Base-by-base conservation (phyloP, 2,113 vertebrate species). In the Pungitius pungitius region DNA sequence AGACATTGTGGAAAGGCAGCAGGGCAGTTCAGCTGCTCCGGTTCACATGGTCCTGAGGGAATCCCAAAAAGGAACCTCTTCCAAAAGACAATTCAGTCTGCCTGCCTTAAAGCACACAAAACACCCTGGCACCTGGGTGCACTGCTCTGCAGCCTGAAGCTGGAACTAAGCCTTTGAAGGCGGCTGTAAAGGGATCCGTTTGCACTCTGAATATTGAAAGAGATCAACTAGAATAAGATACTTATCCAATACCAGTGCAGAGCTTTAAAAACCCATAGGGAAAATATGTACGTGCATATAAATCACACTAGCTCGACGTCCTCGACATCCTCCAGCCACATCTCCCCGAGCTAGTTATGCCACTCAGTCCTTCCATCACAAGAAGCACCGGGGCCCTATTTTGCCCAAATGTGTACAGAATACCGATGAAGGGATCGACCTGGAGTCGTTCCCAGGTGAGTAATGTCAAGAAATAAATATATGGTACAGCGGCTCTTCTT, bases 41-140 rank as follows among this genome's bases (percentile, higher is more conserved):
- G 78, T 64, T 81, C 37, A 58, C 20, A 45, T 14, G 27, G 42
- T 64, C 65, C 30, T 7, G 30, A 8, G 57, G 63, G 39, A 63
- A 24, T 33, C 73, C 27, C n/a, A n/a, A 66, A 33, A 24, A 24
- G 39, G 71, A 72, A 35, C 26, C 42, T 61, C 22, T 27, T 74
- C 66, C 54, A 69, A 81, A 67, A 35, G 1, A 82, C 71, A 66
- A 70, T 54, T 26, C n/a, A 55, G 52, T 55, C 65, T 62, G 39
- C 37, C 40, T 66, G n/a, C 54, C 33, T 49, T 58, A 49, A 42
- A 64, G 18, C 52, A 49, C 63, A 84, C 30, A 52, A 75, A 77
- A 65, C 64, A 63, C 63, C 62, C 52, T 24, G 78, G 52, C 80
- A 85, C 69, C 77, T 83, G 78, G 73, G 81, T 84, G 49, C 68